These are phyloP conservation scores for Leptinotarsa tumamoca DNA, from an alignment of 2,888 invertebrate genomes.

Conservation along the genomic window DNA sequence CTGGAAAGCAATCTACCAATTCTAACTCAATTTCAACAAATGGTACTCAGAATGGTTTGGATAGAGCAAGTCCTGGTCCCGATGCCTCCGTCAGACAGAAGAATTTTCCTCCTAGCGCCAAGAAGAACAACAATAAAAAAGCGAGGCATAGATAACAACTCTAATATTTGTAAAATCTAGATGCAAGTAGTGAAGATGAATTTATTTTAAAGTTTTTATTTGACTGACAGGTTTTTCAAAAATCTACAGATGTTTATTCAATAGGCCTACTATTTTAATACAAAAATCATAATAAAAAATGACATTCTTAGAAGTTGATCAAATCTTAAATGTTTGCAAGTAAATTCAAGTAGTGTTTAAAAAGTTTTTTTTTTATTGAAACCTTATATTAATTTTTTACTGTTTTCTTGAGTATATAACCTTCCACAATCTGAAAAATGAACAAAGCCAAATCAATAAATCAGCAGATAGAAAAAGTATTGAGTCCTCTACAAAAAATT, in stretches of 20 bases:
- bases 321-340: not conserved
- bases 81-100: slow-evolving; percentile 77
- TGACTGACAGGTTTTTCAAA: not conserved
- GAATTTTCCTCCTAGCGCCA: slow-evolving; percentile 70
- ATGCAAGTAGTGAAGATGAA: not conserved
- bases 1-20: slow-evolving; percentile 64
- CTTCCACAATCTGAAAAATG: too few relatives aligned
- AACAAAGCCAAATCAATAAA: too few relatives aligned
- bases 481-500: too few relatives aligned
- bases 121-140: slow-evolving; percentile 85
- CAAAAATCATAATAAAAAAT: not conserved
- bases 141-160: slow-evolving; percentile 80
- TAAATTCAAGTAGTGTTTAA: too few relatives aligned
- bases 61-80: slow-evolving; percentile 68
- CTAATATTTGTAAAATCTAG: not conserved
- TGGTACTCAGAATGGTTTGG: slow-evolving; percentile 63
- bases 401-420: too few relatives aligned
- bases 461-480: too few relatives aligned
- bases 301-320: not conserved
- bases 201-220: not conserved
- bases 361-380: too few relatives aligned
- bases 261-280: not conserved
- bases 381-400: too few relatives aligned
- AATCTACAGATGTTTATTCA: not conserved
- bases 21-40: slow-evolving; percentile 56